phyloP scores from a whole-genome alignment of 1,140 invertebrate genomes.

The Nasonia giraulti region DNA sequence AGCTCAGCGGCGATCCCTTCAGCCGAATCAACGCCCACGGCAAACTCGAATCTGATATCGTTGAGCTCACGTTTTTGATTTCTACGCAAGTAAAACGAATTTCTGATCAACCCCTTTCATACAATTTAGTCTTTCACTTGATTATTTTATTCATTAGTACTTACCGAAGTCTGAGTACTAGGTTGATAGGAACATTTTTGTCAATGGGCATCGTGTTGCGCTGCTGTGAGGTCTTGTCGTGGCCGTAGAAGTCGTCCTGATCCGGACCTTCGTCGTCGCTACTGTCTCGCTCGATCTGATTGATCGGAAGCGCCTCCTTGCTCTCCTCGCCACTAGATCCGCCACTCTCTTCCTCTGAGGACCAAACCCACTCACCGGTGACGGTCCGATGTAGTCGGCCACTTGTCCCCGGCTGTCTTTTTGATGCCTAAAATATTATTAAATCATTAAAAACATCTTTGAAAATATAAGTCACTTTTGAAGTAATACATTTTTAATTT shows the following conservation, averaged over 20 bases:
- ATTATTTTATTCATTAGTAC: constrained; percentile 26
- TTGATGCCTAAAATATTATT: constrained; percentile 77
- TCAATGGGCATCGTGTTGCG: constrained; percentile 62
- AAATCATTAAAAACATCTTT: constrained; percentile 4
- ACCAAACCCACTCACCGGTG: constrained; percentile 99
- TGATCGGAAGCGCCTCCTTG: constrained; percentile 70
- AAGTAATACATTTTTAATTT: background rate
- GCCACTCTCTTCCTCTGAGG: constrained; percentile 86
- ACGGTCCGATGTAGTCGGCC: constrained; percentile 94
- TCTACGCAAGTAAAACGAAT: constrained; percentile 68
- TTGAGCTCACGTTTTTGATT: constrained; percentile 95
- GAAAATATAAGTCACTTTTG: background rate
- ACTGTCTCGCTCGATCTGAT: constrained; percentile 70
- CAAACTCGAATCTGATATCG: constrained; percentile 98
- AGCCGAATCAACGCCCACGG: constrained; percentile 91
- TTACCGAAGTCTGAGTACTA: constrained; percentile 88
- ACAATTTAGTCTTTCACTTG: no score
- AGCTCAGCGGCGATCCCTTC: constrained; percentile 96
- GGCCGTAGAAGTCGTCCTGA: constrained; percentile 65
- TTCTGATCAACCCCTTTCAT: background rate
- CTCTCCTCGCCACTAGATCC: constrained; percentile 76
- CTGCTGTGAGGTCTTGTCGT: constrained; percentile 62
- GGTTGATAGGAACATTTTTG: constrained; percentile 78
- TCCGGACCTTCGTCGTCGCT: constrained; percentile 70
- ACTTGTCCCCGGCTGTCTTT: constrained; percentile 91